Conservation (phyloP, 1,140 invertebrate species). For the Aphelenchoides fujianensis region DNA sequence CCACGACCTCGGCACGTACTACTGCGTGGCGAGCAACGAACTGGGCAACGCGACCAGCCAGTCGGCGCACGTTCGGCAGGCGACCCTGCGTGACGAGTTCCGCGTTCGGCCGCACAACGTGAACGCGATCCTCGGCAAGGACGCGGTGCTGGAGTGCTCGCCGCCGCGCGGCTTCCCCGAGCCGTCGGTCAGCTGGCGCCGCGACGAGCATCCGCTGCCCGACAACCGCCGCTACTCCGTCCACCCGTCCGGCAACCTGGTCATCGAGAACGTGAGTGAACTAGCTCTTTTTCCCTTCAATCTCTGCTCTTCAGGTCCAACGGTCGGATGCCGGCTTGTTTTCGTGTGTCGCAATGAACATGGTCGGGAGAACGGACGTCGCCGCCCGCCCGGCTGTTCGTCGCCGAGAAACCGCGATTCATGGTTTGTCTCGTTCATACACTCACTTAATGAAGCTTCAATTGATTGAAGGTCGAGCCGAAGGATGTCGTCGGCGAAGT, state of each 20-base stretch:
- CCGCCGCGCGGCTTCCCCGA: conserved; percentile 45
- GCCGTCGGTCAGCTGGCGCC: conserved; percentile 34
- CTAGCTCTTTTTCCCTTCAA: too few relatives aligned
- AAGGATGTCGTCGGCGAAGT: conserved; percentile 42
- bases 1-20: conserved; percentile 41
- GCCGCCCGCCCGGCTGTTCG: conserved; percentile 37
- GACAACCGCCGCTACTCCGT: conserved; percentile 35
- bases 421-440: conserved; percentile 32
- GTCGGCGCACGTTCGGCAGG: conserved; percentile 41
- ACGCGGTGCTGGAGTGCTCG: conserved; percentile 39
- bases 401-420: conserved; percentile 46
- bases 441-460: conserved; percentile 14
- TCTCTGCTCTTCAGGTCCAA: conserved; percentile 39
- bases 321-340: conserved; percentile 46
- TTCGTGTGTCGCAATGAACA: conserved; percentile 39
- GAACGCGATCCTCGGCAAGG: conserved; percentile 36
- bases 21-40: conserved; percentile 40
- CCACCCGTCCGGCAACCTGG: conserved; percentile 40
- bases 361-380: conserved; percentile 42
- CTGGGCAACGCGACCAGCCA: conserved; percentile 40
- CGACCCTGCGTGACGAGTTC: conserved; percentile 43
- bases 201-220: conserved; percentile 35
- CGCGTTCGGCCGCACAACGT: conserved; percentile 46
- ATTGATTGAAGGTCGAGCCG: conserved; percentile 34
- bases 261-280: conserved; percentile 47